phyloP scores from a whole-genome alignment of 2,797 vertebrate genomes.

The Notolepis coatsorum region DNA sequence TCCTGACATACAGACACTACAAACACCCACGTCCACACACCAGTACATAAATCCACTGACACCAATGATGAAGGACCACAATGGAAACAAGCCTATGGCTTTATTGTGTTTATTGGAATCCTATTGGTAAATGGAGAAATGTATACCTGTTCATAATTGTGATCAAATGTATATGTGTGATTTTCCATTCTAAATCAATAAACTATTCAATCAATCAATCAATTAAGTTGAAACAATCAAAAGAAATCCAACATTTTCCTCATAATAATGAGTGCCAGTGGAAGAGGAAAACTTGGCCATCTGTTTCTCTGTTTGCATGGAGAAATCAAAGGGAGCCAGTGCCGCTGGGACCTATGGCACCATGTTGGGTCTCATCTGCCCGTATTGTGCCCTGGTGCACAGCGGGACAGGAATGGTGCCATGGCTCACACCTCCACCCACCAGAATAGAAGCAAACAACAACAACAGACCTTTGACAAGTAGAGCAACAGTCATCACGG shows the following conservation, averaged over 20 bases:
- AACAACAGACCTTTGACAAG: neutral
- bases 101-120: too few relatives aligned
- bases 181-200: too few relatives aligned
- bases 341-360: slow-evolving; percentile 34
- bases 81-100: too few relatives aligned
- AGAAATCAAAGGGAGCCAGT: slow-evolving; percentile 35
- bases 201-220: too few relatives aligned
- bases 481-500: too few relatives aligned
- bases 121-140: too few relatives aligned
- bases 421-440: slow-evolving; percentile 56
- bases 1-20: too few relatives aligned
- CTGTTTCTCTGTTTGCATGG: slow-evolving; percentile 49
- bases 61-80: too few relatives aligned
- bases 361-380: slow-evolving; percentile 36
- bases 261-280: neutral
- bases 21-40: too few relatives aligned
- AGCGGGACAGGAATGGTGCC: slow-evolving; percentile 12
- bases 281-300: slow-evolving; percentile 36
- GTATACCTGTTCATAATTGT: too few relatives aligned
- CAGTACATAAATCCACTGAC: too few relatives aligned
- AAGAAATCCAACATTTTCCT: slow-evolving; percentile 13
- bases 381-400: slow-evolving; percentile 16
- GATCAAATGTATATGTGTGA: too few relatives aligned
- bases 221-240: slow-evolving; percentile 4
- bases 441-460: slow-evolving; percentile 4